Evolutionary conservation across 64 coral and sea anemone species (phyloP), one percentile per base, ranked within the genome.

Genomic region (Hydrozoanthus tunicans): DNA sequence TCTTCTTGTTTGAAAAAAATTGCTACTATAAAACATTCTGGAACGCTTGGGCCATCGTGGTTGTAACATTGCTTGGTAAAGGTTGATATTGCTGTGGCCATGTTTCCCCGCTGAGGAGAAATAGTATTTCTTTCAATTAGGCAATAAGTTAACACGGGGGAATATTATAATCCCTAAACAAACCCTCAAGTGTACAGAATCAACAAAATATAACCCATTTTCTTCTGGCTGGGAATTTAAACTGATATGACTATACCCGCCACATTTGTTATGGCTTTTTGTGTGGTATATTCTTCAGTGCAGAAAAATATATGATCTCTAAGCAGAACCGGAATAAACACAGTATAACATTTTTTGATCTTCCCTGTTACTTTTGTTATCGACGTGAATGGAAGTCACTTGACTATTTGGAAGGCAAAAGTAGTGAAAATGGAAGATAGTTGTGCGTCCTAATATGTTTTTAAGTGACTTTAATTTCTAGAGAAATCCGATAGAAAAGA

Each of bases 381-480:
- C 84, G 59, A 60, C 17, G 1, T 88, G 11, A 88, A 74, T 54
- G 74, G 6, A 88, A 75, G 27, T 58, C 57, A 17, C 61, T 14
- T 51, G 56, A 58, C 54, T 56, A 88, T 58, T 88, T 86, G 68
- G 73, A 88, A 88, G 53, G 5, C 26, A 59, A 88, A 88, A 88
- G 27, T 32, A 32, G 24, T 88, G 20, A 75, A 88, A 88, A 88
- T 73, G 59, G 84, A 73, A 88, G 56, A 73, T 6, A 88, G 68
- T 88, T 88, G 55, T 43, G 68, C 69, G 25, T 74, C 68, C 55
- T 88, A 88, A 88, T 88, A 88, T 62, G 68, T 51, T 25, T 88
- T 88, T 88, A 88, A 88, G 84, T 88, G 84, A 88, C 84, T 88
- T 70, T 88, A 88, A 88, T 88, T 88, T 88, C 68, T 88, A 53